A percentile compares a stretch with the other conserved stretches of the same genome.
These are phyloP conservation scores for Clepsis dumicolana DNA, from an alignment of 2,888 invertebrate species.

Conservation along the genomic window DNA sequence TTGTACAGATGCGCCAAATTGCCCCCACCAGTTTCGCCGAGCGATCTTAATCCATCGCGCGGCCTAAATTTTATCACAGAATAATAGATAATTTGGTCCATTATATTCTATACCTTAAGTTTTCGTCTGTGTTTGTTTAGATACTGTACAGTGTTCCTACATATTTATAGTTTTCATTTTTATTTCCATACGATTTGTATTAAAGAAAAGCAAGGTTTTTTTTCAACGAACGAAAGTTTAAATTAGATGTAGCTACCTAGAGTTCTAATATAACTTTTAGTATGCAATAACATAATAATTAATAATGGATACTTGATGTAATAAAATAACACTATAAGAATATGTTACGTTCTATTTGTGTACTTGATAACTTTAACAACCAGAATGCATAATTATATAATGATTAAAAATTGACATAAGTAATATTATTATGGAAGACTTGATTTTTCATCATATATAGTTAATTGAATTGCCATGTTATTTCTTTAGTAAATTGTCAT, in stretches of 20 bases:
- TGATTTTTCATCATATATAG: not conserved
- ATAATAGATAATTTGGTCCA: constrained; percentile 39
- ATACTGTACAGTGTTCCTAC: too few relatives aligned
- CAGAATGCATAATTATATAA: too few relatives aligned
- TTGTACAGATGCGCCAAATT: too few relatives aligned
- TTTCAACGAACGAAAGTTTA: too few relatives aligned
- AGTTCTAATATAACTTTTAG: not conserved
- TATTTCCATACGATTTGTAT: too few relatives aligned
- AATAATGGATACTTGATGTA: not conserved
- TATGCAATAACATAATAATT: not conserved
- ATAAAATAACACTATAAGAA: not conserved
- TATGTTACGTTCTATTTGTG: not conserved
- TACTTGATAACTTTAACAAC: too few relatives aligned
- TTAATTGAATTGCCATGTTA: not conserved
- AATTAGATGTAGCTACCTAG: too few relatives aligned
- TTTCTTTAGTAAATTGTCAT: not conserved
- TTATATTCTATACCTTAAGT: not conserved
- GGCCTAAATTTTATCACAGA: constrained; percentile 40
- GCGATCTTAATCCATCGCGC: too few relatives aligned
- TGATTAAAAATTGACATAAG: not conserved
- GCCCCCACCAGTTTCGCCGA: too few relatives aligned
- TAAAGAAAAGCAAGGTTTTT: too few relatives aligned
- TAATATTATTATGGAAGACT: not conserved
- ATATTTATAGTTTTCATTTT: too few relatives aligned
- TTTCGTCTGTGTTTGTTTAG: too few relatives aligned